A percentile compares a stretch with the other conserved stretches of the same genome.
phyloP scores from a whole-genome alignment of 2,888 invertebrate species.

The Copidosoma aretas region DNA sequence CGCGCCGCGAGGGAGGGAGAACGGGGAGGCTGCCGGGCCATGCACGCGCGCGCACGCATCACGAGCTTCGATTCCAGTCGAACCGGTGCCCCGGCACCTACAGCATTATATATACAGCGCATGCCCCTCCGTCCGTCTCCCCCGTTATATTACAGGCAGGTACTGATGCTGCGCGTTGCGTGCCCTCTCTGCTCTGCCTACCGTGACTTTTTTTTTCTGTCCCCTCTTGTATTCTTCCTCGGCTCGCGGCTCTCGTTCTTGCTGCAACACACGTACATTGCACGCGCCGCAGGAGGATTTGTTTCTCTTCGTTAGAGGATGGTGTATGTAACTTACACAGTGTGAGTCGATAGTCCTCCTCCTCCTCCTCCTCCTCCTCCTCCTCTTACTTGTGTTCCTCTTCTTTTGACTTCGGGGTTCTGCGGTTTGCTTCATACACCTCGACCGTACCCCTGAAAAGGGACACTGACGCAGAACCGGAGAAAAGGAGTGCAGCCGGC shows the following conservation, averaged over 20 bases:
- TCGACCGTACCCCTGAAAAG: too few relatives aligned
- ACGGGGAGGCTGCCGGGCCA: too few relatives aligned
- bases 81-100: slow-evolving; percentile 50
- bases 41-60: slow-evolving; percentile 12
- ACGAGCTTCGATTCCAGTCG: slow-evolving; percentile 56
- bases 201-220: neutral
- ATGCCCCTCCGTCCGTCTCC: slow-evolving; percentile 12
- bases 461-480: too few relatives aligned
- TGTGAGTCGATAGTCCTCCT: too few relatives aligned
- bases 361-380: too few relatives aligned
- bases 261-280: too few relatives aligned
- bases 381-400: too few relatives aligned
- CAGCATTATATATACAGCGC: neutral
- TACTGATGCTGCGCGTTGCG: slow-evolving; percentile 22
- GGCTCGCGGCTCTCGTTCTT: neutral
- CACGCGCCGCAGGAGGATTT: too few relatives aligned
- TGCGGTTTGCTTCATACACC: neutral
- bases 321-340: too few relatives aligned
- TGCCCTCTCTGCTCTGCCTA: neutral
- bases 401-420: neutral
- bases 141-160: too few relatives aligned
- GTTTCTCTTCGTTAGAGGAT: too few relatives aligned
- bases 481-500: too few relatives aligned
- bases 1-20: neutral
- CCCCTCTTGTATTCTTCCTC: neutral